Evolutionary conservation across 2,113 vertebrate genomes (phyloP).

Genomic region (Apaloderma vittatum): DNA sequence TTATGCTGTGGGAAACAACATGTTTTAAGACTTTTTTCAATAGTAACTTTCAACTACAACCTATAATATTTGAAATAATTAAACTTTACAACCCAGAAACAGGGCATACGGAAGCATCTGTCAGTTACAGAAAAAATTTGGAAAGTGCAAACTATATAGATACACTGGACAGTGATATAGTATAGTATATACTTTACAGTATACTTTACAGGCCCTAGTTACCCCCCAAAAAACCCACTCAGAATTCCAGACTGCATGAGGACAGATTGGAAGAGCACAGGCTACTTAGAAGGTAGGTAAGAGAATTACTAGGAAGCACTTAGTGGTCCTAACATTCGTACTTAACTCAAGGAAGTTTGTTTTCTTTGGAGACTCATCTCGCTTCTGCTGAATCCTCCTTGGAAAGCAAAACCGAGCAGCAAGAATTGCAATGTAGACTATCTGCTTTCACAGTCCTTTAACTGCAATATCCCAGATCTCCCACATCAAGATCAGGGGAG

Average conservation of each 20-base stretch:
- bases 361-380: background rate
- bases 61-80: background rate
- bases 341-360: background rate
- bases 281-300: background rate
- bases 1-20: background rate
- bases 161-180: no score
- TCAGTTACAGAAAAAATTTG: background rate
- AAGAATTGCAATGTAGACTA: background rate
- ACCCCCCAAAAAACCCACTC: background rate
- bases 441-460: background rate
- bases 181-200: background rate
- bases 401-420: background rate
- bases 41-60: background rate
- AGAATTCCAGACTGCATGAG: background rate
- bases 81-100: background rate
- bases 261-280: background rate
- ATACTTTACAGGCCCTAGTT: background rate
- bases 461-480: background rate
- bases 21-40: background rate
- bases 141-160: background rate
- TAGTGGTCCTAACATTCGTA: background rate
- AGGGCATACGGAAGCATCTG: background rate
- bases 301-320: background rate
- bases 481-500: background rate
- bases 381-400: background rate